These are phyloP conservation scores for Bradypodion pumilum DNA, from an alignment of 2,797 vertebrate genomes.

Conservation along the genomic window DNA sequence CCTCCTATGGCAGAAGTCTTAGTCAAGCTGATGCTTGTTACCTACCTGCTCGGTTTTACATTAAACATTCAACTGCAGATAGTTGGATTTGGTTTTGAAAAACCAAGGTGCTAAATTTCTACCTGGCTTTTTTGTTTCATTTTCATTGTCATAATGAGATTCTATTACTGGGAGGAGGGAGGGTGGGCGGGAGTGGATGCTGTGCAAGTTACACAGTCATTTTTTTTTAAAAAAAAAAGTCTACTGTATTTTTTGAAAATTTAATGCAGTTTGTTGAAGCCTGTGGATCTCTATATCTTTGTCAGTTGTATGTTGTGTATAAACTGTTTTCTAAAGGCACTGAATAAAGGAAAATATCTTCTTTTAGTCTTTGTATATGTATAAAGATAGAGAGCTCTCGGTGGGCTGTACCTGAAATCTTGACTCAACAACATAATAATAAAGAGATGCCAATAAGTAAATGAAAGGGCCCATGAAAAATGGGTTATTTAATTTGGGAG, in stretches of 20 bases:
- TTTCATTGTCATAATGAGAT: constrained; percentile 61
- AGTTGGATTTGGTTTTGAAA: constrained; percentile 49
- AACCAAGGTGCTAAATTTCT: constrained; percentile 70
- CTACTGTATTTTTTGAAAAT: constrained; percentile 70
- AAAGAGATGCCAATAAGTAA: neutral
- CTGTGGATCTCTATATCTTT: constrained; percentile 65
- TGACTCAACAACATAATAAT: neutral
- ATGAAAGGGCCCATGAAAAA: no score
- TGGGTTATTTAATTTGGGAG: no score
- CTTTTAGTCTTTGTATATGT: constrained; percentile 16
- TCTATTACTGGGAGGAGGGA: constrained; percentile 40
- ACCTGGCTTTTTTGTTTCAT: constrained; percentile 55
- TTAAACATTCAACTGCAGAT: neutral
- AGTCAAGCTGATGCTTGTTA: neutral
- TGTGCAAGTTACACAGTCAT: constrained; percentile 60
- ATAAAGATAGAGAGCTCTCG: neutral
- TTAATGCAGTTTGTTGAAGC: constrained; percentile 61
- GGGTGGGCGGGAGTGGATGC: constrained; percentile 29
- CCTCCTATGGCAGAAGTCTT: neutral
- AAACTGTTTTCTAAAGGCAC: constrained; percentile 85
- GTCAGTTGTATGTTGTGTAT: constrained; percentile 67
- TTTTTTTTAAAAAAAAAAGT: constrained; percentile 56
- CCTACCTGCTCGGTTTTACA: neutral
- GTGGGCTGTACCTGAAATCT: neutral
- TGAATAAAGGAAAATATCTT: constrained; percentile 84